A percentile compares a stretch with the other conserved stretches of the same genome.
Evolutionary conservation across 2,113 vertebrate species (phyloP).

Genomic region (Papio anubis): DNA sequence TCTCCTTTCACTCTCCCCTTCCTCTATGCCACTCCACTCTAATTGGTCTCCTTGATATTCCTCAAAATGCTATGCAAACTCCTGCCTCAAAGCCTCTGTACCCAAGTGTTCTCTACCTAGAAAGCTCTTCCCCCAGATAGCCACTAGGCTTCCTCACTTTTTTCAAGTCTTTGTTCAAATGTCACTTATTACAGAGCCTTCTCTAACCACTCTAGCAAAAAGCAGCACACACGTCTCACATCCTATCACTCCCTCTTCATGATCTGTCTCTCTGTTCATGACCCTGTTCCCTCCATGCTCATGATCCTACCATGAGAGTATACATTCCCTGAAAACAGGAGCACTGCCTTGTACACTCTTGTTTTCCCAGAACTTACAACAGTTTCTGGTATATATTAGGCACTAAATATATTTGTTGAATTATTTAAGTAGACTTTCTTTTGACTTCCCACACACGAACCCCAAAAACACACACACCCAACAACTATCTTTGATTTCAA

Average conservation of each 20-base stretch:
- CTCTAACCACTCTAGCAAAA: neutral
- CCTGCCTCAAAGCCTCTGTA: neutral
- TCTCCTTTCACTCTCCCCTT: neutral
- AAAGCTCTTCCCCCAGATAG: neutral
- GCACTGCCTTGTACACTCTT: neutral
- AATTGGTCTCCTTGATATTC: neutral
- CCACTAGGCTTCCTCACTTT: neutral
- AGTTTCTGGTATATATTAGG: neutral
- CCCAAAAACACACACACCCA: neutral
- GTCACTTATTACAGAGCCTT: neutral
- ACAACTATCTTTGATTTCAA: slow-evolving; percentile 14
- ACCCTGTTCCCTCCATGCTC: neutral
- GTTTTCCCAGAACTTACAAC: neutral
- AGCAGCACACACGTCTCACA: neutral
- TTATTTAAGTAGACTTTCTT: slow-evolving; percentile 15
- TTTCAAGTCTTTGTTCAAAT: slow-evolving; percentile 3
- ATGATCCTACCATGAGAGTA: neutral
- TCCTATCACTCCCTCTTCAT: neutral
- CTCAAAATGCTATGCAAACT: neutral
- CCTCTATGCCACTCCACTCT: neutral
- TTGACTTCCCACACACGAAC: slow-evolving; percentile 20
- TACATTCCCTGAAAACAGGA: neutral
- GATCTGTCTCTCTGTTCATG: neutral
- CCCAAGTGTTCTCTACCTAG: neutral
- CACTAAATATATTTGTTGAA: neutral